Conservation (phyloP, 2,888 invertebrate genomes). For the Idaea aversata region DNA sequence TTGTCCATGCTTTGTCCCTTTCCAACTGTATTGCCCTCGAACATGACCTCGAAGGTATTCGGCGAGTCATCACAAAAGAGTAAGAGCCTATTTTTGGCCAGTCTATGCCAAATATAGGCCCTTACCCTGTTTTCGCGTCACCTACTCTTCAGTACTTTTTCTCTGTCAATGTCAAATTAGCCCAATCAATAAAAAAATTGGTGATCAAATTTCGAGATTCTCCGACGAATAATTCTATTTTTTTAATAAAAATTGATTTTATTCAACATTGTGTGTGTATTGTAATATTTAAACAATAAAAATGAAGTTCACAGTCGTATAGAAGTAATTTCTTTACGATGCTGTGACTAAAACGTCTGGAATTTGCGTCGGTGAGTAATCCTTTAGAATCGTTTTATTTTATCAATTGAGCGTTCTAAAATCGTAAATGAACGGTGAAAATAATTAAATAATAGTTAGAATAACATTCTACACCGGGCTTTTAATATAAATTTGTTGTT, state of each 20-base stretch:
- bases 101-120: too few species aligned
- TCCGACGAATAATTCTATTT: not conserved
- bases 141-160: not conserved
- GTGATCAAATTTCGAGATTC: not conserved
- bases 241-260: not conserved
- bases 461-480: not conserved
- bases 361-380: constrained; percentile 1
- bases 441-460: not conserved
- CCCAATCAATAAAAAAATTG: not conserved
- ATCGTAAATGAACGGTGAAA: not conserved
- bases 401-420: not conserved
- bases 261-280: not conserved
- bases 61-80: too few species aligned
- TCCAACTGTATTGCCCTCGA: too few species aligned
- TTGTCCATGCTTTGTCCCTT: too few species aligned
- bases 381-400: not conserved
- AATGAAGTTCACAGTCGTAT: not conserved
- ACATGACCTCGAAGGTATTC: too few species aligned
- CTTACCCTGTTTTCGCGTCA: too few species aligned
- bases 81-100: too few species aligned
- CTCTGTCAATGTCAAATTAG: not conserved
- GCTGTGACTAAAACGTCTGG: constrained; percentile 5
- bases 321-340: not conserved
- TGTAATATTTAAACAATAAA: not conserved
- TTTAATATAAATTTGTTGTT: not conserved